phyloP scores from a whole-genome alignment of 53 echinoderm and acorn worm species.

The Stichopus horrens region DNA sequence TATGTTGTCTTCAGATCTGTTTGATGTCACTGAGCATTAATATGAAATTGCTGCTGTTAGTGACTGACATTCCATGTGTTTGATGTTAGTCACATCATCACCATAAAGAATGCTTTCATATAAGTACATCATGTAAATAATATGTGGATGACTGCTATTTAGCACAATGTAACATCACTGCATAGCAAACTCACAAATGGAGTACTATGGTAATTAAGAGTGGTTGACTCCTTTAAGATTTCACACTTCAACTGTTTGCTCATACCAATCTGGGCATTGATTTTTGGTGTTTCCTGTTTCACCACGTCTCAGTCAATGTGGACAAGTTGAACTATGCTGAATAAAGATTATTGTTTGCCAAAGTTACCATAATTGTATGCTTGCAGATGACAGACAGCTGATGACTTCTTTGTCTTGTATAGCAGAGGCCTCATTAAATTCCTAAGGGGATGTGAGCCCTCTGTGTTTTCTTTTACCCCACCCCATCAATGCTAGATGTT shows the following conservation, averaged over 20 bases:
- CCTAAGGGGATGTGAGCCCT: conserved; percentile 19
- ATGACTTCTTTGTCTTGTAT: neutral
- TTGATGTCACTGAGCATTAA: no score
- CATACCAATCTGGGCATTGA: neutral
- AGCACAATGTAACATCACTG: no score
- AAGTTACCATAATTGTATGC: conserved; percentile 31
- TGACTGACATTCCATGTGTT: no score
- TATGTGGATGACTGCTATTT: no score
- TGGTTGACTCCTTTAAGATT: no score
- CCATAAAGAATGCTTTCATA: no score
- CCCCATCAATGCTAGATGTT: conserved; percentile 23
- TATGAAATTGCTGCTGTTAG: no score
- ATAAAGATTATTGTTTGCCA: conserved; percentile 41
- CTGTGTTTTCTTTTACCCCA: conserved; percentile 22
- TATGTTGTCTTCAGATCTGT: no score
- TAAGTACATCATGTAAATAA: no score
- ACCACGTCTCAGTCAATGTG: neutral
- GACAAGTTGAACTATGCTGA: neutral
- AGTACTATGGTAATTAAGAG: no score
- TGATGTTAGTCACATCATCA: no score
- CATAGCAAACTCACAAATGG: no score
- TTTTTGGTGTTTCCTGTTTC: neutral
- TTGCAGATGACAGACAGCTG: conserved; percentile 26
- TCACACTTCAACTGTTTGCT: neutral
- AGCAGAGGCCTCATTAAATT: conserved; percentile 20